Evolutionary conservation across 2,888 invertebrate genomes (phyloP).

Genomic region (Amphipyra berbera): DNA sequence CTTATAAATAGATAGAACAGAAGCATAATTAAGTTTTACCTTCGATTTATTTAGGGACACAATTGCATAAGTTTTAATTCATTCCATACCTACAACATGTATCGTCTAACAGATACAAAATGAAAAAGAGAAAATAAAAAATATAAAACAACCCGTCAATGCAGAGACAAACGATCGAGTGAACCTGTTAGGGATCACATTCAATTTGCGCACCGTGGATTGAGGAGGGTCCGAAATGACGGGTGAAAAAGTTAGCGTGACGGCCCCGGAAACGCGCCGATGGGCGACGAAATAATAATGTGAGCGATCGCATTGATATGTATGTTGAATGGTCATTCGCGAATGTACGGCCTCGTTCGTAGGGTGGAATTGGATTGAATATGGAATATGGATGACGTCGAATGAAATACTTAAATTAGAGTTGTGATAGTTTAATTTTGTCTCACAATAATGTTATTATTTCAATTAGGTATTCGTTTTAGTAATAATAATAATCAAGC

Average conservation of each 20-base stretch:
- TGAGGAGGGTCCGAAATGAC: conserved; percentile 86
- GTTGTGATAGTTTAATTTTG: neutral
- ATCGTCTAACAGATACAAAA: conserved; percentile 30
- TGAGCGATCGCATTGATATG: conserved; percentile 67
- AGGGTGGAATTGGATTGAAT: conserved; percentile 49
- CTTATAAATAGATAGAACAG: too few relatives aligned
- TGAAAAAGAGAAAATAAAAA: conserved; percentile 66
- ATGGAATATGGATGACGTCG: conserved; percentile 23
- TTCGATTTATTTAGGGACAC: too few relatives aligned
- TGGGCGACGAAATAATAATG: conserved; percentile 70
- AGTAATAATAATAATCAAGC: too few relatives aligned
- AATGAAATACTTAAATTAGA: conserved; percentile 19
- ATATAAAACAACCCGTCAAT: conserved; percentile 73
- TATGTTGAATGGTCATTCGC: conserved; percentile 59
- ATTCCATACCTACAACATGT: neutral
- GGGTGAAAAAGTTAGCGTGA: conserved; percentile 70
- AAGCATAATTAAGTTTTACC: too few relatives aligned
- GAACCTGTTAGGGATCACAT: conserved; percentile 86
- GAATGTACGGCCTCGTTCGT: conserved; percentile 46
- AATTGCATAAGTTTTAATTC: too few relatives aligned
- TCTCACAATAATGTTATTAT: too few relatives aligned
- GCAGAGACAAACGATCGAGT: conserved; percentile 81
- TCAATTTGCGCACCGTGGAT: conserved; percentile 87
- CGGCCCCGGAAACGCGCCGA: conserved; percentile 60
- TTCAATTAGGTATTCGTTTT: too few relatives aligned